phyloP scores from a whole-genome alignment of 2,113 vertebrate species.

The Heliornis fulica region DNA sequence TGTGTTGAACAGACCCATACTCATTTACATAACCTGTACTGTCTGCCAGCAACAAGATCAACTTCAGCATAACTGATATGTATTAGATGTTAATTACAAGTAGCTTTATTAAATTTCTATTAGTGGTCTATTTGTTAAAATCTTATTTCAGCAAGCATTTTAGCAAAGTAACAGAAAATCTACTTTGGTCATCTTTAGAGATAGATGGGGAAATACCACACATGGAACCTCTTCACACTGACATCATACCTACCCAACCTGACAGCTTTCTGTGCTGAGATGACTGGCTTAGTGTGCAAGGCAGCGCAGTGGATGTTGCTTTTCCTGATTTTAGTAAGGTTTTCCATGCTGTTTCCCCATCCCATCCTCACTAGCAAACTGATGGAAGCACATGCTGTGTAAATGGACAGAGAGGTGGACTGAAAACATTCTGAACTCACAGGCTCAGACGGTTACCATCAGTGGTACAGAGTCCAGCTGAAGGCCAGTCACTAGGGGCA shows the following conservation, averaged over 20 bases:
- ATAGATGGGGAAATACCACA: fast-evolving
- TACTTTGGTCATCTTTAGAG: neutral
- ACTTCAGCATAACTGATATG: neutral
- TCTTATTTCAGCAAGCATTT: neutral
- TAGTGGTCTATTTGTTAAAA: neutral
- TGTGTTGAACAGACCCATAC: neutral
- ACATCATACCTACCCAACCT: neutral
- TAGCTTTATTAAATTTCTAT: neutral
- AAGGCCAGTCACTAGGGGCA: neutral
- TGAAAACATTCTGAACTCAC: neutral
- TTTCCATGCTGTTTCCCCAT: neutral
- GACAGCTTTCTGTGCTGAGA: neutral
- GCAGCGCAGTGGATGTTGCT: neutral
- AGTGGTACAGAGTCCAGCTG: neutral
- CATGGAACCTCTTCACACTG: neutral
- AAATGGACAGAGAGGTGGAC: neutral
- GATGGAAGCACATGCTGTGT: neutral
- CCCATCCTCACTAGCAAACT: neutral
- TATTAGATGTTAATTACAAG: neutral
- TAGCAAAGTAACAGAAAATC: neutral
- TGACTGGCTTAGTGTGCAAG: neutral
- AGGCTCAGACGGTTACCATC: neutral
- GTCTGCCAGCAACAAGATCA: neutral
- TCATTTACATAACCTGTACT: neutral
- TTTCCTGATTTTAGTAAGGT: neutral